phyloP scores from a whole-genome alignment of 2,888 invertebrate genomes.

The Eucera pruinosa region DNA sequence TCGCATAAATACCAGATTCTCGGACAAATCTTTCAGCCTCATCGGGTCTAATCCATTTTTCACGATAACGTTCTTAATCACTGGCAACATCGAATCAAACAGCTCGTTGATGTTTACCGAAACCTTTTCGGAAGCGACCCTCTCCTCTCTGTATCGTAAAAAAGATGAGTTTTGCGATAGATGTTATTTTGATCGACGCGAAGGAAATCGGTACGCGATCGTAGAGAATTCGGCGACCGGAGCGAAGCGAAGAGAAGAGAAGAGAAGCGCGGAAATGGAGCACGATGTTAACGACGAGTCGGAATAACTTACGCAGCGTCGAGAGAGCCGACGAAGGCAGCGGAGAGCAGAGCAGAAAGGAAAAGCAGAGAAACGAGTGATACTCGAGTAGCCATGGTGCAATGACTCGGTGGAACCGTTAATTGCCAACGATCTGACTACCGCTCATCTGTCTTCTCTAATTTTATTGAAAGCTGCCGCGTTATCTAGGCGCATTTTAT shows the following conservation, averaged over 20 bases:
- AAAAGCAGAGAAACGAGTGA: conserved; percentile 33
- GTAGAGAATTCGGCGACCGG: too few relatives aligned
- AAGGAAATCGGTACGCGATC: background rate
- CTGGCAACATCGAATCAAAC: conserved; percentile 66
- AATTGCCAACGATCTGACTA: conserved; percentile 11
- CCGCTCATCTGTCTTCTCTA: background rate
- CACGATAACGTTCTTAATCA: conserved; percentile 46
- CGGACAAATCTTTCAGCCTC: conserved; percentile 55
- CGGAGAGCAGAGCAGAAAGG: background rate
- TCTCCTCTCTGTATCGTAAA: background rate
- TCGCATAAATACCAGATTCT: conserved; percentile 57
- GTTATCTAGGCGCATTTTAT: conserved; percentile 49
- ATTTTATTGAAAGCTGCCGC: conserved; percentile 45
- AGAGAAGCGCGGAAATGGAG: too few relatives aligned
- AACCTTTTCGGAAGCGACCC: accelerated
- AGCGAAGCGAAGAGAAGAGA: too few relatives aligned
- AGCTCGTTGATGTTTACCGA: conserved; percentile 55
- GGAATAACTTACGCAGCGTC: conserved; percentile 24
- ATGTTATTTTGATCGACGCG: background rate
- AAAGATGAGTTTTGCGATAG: background rate
- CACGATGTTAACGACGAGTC: background rate
- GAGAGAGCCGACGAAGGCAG: background rate
- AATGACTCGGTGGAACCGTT: background rate
- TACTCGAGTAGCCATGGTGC: conserved; percentile 37
- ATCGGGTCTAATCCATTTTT: conserved; percentile 70